phyloP scores from a whole-genome alignment of 2,113 vertebrate genomes.

The Peromyscus polionotus region DNA sequence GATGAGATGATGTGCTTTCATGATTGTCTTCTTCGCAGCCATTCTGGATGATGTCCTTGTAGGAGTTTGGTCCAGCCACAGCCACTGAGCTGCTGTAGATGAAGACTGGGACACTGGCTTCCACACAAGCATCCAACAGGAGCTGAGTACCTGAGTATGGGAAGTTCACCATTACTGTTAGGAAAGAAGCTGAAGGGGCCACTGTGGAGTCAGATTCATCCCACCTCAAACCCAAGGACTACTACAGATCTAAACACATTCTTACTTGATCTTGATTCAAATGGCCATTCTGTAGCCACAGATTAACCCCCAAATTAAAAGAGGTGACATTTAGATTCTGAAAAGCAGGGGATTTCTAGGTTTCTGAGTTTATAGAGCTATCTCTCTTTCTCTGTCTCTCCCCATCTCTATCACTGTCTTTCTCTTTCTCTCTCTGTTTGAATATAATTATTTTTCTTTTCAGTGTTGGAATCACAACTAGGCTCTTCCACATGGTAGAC shows the following conservation, averaged over 20 bases:
- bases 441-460: not conserved
- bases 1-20: conserved; percentile 76
- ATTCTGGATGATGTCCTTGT: conserved; percentile 89
- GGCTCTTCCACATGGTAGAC: not conserved
- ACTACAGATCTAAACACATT: not conserved
- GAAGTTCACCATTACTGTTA: not conserved
- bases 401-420: not conserved
- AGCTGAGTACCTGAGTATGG: too few species aligned
- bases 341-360: not conserved
- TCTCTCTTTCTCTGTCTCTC: not conserved
- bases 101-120: too few species aligned
- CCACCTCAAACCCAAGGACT: too few species aligned
- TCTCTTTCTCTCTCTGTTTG: not conserved
- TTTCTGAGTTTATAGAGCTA: not conserved
- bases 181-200: not conserved
- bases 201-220: fast-evolving
- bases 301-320: not conserved
- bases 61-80: conserved; percentile 76
- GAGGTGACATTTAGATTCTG: not conserved
- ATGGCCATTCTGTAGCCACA: not conserved
- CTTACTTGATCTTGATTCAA: not conserved
- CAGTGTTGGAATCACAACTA: not conserved
- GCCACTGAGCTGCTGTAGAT: too few species aligned
- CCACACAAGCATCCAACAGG: too few species aligned
- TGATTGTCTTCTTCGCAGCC: conserved; percentile 90